phyloP scores from a whole-genome alignment of 1,140 invertebrate species.

The Trichogramma pretiosum region DNA sequence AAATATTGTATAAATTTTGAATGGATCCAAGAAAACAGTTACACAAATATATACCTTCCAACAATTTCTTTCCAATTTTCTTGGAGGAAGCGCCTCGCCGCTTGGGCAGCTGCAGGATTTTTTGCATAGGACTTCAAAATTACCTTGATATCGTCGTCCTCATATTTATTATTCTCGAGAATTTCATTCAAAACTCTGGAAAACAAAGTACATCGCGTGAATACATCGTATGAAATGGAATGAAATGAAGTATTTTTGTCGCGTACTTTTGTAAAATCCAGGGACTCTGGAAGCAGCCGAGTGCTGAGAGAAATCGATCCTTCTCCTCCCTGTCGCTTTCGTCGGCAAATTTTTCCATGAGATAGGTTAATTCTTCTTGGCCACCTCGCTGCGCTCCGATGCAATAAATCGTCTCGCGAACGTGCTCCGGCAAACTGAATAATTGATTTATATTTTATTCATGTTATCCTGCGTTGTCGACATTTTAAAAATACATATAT shows the following conservation, averaged over 20 bases:
- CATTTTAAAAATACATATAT: too few relatives aligned
- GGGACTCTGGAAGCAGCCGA: conserved; percentile 32
- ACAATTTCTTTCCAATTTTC: conserved; percentile 31
- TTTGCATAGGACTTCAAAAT: conserved; percentile 29
- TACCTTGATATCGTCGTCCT: conserved; percentile 23
- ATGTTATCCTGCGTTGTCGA: not conserved
- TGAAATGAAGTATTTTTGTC: not conserved
- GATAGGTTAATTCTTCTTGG: conserved; percentile 33
- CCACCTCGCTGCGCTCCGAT: conserved; percentile 32
- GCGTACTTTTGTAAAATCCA: conserved; percentile 34
- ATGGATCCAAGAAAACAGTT: not conserved
- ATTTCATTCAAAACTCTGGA: conserved; percentile 31
- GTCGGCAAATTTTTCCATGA: conserved; percentile 25
- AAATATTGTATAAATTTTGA: not conserved
- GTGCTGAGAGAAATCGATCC: conserved; percentile 28
- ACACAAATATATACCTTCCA: conserved; percentile 24
- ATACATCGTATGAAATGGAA: not conserved
- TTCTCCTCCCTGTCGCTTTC: conserved; percentile 28
- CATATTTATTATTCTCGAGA: conserved; percentile 24
- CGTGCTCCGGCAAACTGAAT: conserved; percentile 30
- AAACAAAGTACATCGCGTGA: not conserved
- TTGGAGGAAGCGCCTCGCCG: conserved; percentile 28
- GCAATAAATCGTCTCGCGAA: conserved; percentile 36
- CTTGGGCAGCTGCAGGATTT: conserved; percentile 30
- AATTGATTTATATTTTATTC: too few relatives aligned